These are phyloP conservation scores for Yponomeuta cagnagella DNA, from an alignment of 2,888 invertebrate species.

Conservation along the genomic window DNA sequence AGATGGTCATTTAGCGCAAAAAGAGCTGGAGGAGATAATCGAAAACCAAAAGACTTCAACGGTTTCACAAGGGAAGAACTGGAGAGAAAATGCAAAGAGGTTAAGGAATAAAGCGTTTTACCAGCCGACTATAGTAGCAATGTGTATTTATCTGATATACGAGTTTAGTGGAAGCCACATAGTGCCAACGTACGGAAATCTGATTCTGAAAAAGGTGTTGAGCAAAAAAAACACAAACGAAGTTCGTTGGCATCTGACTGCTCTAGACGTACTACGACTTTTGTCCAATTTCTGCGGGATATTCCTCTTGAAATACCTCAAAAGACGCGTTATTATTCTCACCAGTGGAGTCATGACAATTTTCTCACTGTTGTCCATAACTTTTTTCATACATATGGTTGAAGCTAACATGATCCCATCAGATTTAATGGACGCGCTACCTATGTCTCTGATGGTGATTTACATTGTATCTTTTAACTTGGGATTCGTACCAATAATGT, in stretches of 20 bases:
- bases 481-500: slow-evolving; percentile 26
- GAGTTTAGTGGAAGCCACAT: slow-evolving; percentile 33
- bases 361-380: not conserved
- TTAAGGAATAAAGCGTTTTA: slow-evolving; percentile 32
- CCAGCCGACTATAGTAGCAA: slow-evolving; percentile 32
- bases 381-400: slow-evolving; percentile 9
- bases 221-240: not conserved
- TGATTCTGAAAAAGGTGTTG: slow-evolving; percentile 2
- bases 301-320: slow-evolving; percentile 10
- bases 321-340: slow-evolving; percentile 10
- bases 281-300: slow-evolving; percentile 3
- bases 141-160: slow-evolving; percentile 29
- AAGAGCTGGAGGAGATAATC: slow-evolving; percentile 32
- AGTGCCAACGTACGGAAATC: slow-evolving; percentile 26
- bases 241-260: slow-evolving; percentile 9
- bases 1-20: slow-evolving; percentile 32
- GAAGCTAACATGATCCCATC: not conserved
- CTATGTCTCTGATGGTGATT: slow-evolving; percentile 11
- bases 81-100: slow-evolving; percentile 21
- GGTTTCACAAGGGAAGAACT: slow-evolving; percentile 18
- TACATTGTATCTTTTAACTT: slow-evolving; percentile 12
- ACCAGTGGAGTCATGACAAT: slow-evolving; percentile 10
- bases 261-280: slow-evolving; percentile 8
- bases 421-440: not conserved
- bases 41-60: slow-evolving; percentile 20